Base-by-base conservation (phyloP, 2,797 vertebrate species). In the Clarias pachynema region DNA sequence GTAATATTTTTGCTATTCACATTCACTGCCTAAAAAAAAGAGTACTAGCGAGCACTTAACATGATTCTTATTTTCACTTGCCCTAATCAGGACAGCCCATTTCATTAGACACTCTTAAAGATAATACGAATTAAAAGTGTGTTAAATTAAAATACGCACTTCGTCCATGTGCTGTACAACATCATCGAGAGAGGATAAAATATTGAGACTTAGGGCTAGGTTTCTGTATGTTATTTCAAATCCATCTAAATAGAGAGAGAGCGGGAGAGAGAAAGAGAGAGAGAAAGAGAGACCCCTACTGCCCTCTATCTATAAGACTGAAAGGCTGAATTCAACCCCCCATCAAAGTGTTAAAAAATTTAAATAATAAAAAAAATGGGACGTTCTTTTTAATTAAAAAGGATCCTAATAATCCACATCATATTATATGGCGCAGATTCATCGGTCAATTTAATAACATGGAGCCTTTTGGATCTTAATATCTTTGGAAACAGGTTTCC, bases 331-430 rank as follows among this genome's bases (percentile, higher is more conserved):
- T 95, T 95, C 93, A 94, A 95, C 94, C 92, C 93, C 93, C 95
- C 94, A 94, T 95, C 95, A 95, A 95, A 96, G 95, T 93, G 94
- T 95, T 95, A 95, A 95, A 95, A 95, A 95, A 94, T 95, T 94
- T 94, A 94, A 90, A 89, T 89, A 89, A 88, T 87, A 89, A 89
- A 90, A 94, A 95, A 95, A 92, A 88, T 89, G 90, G 89, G 94
- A 96, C 95, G 91, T 92, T 93, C 94, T 96, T 96, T 96, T 96
- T 96, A 96, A 96, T 96, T 96, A 96, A 96, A 96, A 96, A 96
- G 94, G 94, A 95, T 95, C 94, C 95, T 95, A 96, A 96, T 96
- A 96, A 96, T 96, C 95, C 95, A 95, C 95, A 96, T 96, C 95
- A 95, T 95, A 96, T 96, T 96, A 95, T 96, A 95, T 94, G 93